Evolutionary conservation across 1,140 invertebrate genomes (phyloP).

Genomic region (Drosophila subobscura): DNA sequence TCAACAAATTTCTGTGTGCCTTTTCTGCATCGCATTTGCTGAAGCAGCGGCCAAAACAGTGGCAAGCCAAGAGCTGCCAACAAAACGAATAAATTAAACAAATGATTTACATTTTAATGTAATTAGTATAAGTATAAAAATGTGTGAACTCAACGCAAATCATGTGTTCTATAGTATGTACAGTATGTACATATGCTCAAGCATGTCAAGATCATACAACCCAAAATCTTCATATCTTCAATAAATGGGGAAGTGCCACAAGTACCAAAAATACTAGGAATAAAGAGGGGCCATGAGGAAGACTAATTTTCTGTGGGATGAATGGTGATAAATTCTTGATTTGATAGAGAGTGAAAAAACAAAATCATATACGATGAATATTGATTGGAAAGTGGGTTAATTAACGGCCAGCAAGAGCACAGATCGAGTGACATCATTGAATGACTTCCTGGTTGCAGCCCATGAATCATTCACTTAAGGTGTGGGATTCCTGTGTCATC

Average conservation of each 20-base stretch:
- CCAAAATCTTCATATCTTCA: constrained; percentile 15
- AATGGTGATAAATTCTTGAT: constrained; percentile 4
- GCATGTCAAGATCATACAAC: constrained; percentile 42
- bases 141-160: constrained; percentile 30
- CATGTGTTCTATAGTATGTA: constrained; percentile 45
- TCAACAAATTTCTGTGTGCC: constrained; percentile 28
- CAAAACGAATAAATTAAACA: constrained; percentile 51
- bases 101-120: constrained; percentile 56
- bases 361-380: too few species aligned
- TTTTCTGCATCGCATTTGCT: constrained; percentile 50
- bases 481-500: constrained; percentile 7
- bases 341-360: too few species aligned
- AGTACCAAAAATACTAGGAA: not conserved
- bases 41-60: constrained; percentile 19
- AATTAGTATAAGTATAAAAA: constrained; percentile 53
- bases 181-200: constrained; percentile 14
- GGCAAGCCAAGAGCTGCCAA: constrained; percentile 37
- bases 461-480: not conserved
- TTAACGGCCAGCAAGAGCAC: not conserved
- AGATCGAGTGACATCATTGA: constrained; percentile 5
- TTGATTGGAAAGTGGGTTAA: not conserved
- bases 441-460: too few species aligned
- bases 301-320: constrained; percentile 8
- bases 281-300: not conserved
- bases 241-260: constrained; percentile 25